Conservation (phyloP, 92 coral and sea anemone genomes). For the Hydrozoanthus gracilis region DNA sequence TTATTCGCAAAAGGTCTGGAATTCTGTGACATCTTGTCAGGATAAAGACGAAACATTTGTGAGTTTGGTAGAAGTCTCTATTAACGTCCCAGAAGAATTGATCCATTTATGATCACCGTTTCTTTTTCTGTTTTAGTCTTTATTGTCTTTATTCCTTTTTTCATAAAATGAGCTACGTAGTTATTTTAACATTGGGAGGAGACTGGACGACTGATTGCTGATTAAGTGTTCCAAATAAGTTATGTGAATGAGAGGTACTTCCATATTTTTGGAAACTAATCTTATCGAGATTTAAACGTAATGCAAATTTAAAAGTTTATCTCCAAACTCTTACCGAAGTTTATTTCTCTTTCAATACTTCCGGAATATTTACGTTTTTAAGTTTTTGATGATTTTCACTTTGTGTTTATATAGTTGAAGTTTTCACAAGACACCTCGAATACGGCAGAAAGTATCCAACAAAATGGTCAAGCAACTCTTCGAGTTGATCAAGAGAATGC, state of each 20-base stretch:
- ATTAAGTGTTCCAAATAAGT: no score
- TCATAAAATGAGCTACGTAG: no score
- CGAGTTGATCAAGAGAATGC: constrained; percentile 35
- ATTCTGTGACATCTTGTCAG: neutral
- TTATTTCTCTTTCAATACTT: neutral
- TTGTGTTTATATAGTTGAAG: constrained; percentile 21
- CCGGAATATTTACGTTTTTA: neutral
- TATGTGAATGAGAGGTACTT: no score
- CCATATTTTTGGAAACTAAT: no score
- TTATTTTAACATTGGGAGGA: no score
- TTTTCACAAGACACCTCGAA: constrained; percentile 28
- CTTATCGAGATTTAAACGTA: no score
- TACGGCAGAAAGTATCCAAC: constrained; percentile 10
- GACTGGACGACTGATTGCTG: no score
- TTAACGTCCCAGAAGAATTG: neutral
- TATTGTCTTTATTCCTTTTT: no score
- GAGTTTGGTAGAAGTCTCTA: constrained; percentile 5
- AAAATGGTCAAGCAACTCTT: constrained; percentile 29
- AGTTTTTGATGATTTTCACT: neutral
- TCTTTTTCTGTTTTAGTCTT: no score
- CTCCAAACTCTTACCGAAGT: no score
- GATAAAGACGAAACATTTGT: constrained; percentile 23
- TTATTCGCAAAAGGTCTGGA: constrained; percentile 16
- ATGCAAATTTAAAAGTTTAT: no score
- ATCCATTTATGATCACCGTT: neutral